These are phyloP conservation scores for Pseudolycoriella hygida DNA, from an alignment of 2,888 invertebrate genomes.

Conservation along the genomic window DNA sequence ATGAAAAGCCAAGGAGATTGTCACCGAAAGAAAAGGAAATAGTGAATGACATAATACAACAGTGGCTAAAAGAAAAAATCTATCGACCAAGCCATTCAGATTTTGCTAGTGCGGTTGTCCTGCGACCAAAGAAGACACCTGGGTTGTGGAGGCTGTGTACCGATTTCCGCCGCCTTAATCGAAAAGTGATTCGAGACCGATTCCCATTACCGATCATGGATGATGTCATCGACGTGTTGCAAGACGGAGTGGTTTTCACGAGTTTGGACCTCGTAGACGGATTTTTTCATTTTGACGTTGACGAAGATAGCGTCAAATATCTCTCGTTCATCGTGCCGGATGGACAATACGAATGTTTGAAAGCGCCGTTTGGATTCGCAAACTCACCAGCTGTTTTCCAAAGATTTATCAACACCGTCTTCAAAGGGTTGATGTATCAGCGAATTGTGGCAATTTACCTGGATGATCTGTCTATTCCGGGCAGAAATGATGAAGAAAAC, in stretches of 20 bases:
- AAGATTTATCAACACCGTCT: too few relatives aligned
- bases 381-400: too few relatives aligned
- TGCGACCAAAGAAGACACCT: too few relatives aligned
- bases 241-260: slow-evolving; percentile 13
- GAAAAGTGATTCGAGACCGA: too few relatives aligned
- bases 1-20: too few relatives aligned
- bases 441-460: too few relatives aligned
- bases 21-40: too few relatives aligned
- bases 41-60: too few relatives aligned
- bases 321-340: not conserved
- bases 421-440: too few relatives aligned
- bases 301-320: slow-evolving; percentile 11
- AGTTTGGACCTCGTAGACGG: slow-evolving; percentile 15
- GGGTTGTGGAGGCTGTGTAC: slow-evolving; percentile 1
- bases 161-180: not conserved
- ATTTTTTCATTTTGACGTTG: slow-evolving; percentile 20
- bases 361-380: too few relatives aligned
- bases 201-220: too few relatives aligned
- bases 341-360: too few relatives aligned
- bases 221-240: slow-evolving; percentile 16
- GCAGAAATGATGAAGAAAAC: slow-evolving; percentile 8
- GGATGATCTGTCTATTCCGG: slow-evolving; percentile 12
- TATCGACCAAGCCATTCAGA: not conserved
- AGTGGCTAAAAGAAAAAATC: not conserved
- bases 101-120: not conserved